These are phyloP conservation scores for Pollenia griseotomentosa DNA, from an alignment of 2,888 invertebrate genomes.

Conservation along the genomic window DNA sequence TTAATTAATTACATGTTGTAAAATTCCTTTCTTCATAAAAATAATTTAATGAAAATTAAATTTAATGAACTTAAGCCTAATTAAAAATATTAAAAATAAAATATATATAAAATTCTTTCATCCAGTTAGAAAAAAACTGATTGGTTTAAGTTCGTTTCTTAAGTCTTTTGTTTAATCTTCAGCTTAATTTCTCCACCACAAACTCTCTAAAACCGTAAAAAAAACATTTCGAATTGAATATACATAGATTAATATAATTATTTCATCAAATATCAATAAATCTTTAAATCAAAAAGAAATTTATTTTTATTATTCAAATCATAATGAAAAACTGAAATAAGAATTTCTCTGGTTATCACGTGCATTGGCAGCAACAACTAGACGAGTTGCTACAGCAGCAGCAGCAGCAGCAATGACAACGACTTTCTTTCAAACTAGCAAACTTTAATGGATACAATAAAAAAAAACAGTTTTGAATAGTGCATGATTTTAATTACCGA, in stretches of 20 bases:
- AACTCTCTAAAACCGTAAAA: slow-evolving; percentile 29
- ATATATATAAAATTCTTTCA: too few species aligned
- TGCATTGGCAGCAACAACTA: slow-evolving; percentile 25
- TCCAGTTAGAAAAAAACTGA: too few species aligned
- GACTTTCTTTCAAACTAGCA: slow-evolving; percentile 23
- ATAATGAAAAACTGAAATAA: slow-evolving; percentile 15
- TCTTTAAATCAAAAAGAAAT: slow-evolving; percentile 36
- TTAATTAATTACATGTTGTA: too few species aligned
- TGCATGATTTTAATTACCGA: slow-evolving; percentile 27
- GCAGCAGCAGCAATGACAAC: slow-evolving; percentile 31
- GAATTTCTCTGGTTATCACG: slow-evolving; percentile 44
- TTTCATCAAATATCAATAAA: slow-evolving; percentile 33
- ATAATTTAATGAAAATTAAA: too few species aligned
- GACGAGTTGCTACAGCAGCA: not conserved
- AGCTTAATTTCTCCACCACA: not conserved
- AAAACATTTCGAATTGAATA: not conserved
- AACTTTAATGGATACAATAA: slow-evolving; percentile 6
- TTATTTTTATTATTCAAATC: slow-evolving; percentile 46
- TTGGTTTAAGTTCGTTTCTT: not conserved
- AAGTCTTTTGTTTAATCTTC: slow-evolving; percentile 21
- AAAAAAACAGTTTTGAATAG: slow-evolving; percentile 14
- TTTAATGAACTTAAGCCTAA: too few species aligned
- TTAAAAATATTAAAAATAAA: too few species aligned
- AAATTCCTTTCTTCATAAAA: too few species aligned
- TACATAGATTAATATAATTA: not conserved